These are phyloP conservation scores for Sylvietta virens DNA, from an alignment of 2,113 vertebrate species.

Conservation along the genomic window DNA sequence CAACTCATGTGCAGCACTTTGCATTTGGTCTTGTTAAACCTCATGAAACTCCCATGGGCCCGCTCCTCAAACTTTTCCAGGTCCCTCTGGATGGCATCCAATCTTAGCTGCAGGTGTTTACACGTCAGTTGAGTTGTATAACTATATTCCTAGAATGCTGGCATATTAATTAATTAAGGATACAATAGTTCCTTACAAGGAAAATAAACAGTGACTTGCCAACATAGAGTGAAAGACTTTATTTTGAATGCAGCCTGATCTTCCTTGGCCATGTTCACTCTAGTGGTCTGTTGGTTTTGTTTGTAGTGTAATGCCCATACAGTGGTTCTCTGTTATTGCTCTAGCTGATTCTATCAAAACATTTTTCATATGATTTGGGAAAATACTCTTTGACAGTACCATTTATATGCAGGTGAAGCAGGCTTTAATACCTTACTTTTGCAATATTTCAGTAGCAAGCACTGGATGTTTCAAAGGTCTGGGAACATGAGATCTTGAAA, in stretches of 20 bases:
- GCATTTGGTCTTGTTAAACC: neutral
- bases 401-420: neutral
- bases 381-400: neutral
- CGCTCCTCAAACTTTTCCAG: neutral
- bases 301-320: rapidly evolving
- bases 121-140: neutral
- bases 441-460: neutral
- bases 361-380: neutral
- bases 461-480: neutral
- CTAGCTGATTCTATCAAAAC: neutral
- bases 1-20: rapidly evolving
- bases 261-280: rapidly evolving
- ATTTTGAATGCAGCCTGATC: neutral
- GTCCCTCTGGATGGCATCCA: neutral
- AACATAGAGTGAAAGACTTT: neutral
- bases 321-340: neutral
- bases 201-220: neutral
- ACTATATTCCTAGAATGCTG: neutral
- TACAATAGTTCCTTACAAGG: neutral
- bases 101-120: neutral
- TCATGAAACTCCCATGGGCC: neutral
- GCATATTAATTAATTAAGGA: neutral
- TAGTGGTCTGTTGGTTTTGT: neutral
- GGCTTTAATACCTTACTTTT: neutral
- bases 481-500: neutral